phyloP scores from a whole-genome alignment of 2,888 invertebrate genomes.

The Parochlus steinenii region DNA sequence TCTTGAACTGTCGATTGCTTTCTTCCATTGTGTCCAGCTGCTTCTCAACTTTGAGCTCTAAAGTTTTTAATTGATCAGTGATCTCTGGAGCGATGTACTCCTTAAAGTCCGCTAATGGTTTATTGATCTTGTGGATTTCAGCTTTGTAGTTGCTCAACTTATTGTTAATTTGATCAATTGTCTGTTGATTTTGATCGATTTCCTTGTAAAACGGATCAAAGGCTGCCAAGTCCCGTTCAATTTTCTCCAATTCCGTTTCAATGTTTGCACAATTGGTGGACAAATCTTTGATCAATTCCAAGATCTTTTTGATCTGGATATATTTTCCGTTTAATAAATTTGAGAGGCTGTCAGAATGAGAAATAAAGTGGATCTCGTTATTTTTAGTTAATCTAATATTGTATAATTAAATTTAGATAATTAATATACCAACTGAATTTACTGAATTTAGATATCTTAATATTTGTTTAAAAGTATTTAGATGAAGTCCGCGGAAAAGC shows the following conservation, averaged over 20 bases:
- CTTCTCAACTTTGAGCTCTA: slow-evolving; percentile 68
- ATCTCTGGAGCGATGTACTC: slow-evolving; percentile 45
- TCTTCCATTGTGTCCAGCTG: slow-evolving; percentile 69
- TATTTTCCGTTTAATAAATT: slow-evolving; percentile 15
- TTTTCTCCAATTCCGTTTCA: slow-evolving; percentile 49
- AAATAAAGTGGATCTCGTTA: background rate
- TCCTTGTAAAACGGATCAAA: slow-evolving; percentile 40
- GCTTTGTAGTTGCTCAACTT: slow-evolving; percentile 26
- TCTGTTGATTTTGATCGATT: slow-evolving; percentile 38
- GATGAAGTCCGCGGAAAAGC: slow-evolving; percentile 8
- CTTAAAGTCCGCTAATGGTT: slow-evolving; percentile 21
- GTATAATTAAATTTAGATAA: no score
- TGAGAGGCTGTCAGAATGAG: slow-evolving; percentile 20
- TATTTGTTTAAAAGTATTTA: no score
- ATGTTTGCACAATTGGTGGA: slow-evolving; percentile 19
- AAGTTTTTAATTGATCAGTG: slow-evolving; percentile 59
- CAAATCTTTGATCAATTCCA: slow-evolving; percentile 26
- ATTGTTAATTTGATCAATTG: slow-evolving; percentile 40
- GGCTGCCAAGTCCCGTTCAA: slow-evolving; percentile 40
- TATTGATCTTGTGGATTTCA: slow-evolving; percentile 31
- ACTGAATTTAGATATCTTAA: slow-evolving; percentile 5
- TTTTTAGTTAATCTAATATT: slow-evolving; percentile 3
- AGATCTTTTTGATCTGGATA: slow-evolving; percentile 22
- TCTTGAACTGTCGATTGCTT: slow-evolving; percentile 72
- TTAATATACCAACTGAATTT: slow-evolving; percentile 6